Conservation (phyloP, 2,113 vertebrate species). For the Perccottus glenii region DNA sequence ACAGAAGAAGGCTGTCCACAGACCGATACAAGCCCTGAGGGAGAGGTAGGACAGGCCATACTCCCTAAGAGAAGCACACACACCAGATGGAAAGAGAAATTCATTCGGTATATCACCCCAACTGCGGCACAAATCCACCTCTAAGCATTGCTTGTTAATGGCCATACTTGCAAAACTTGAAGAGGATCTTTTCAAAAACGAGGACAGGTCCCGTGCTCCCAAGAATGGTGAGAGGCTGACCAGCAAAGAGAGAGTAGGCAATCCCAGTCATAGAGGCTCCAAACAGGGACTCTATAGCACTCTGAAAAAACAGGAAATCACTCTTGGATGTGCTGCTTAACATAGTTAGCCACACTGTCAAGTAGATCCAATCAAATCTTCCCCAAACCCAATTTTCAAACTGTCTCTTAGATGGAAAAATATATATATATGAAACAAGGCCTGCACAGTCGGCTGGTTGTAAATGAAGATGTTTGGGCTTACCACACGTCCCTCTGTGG, state of each 20-base stretch:
- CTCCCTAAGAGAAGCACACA: constrained; percentile 79
- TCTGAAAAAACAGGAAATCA: constrained; percentile 77
- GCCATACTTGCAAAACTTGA: constrained; percentile 96
- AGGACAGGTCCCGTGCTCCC: constrained; percentile 98
- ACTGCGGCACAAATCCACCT: constrained; percentile 1
- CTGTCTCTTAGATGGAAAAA: not conserved
- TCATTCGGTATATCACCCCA: not conserved
- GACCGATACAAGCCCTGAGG: constrained; percentile 93
- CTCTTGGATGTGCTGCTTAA: not conserved
- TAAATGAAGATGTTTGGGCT: constrained; percentile 55
- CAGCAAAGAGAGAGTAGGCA: constrained; percentile 94
- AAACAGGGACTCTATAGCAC: constrained; percentile 97
- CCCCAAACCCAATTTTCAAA: not conserved
- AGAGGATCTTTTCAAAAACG: constrained; percentile 99
- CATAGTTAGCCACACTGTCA: not conserved
- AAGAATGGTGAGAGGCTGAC: constrained; percentile 97
- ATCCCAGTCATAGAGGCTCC: constrained; percentile 99
- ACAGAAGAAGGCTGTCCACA: constrained; percentile 97
- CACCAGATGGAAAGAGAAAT: not conserved
- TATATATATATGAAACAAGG: not conserved
- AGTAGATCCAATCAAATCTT: constrained; percentile 3
- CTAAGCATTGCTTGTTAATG: not conserved
- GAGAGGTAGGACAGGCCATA: constrained; percentile 95
- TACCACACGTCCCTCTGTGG: constrained; percentile 98
- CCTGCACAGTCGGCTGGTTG: not conserved